phyloP scores from a whole-genome alignment of 2,888 invertebrate species.

The Phengaris alcon region DNA sequence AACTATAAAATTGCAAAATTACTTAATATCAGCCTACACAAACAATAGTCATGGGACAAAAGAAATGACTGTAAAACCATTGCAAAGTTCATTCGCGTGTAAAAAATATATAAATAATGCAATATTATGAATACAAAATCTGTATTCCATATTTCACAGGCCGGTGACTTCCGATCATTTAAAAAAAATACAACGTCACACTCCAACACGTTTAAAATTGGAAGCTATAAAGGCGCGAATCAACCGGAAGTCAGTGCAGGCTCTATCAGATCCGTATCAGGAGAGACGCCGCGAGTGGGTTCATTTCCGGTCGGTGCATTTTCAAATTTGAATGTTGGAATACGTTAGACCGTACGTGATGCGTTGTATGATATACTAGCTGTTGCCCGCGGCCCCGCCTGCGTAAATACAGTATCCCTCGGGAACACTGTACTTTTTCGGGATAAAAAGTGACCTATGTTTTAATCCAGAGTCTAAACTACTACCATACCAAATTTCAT shows the following conservation, averaged over 20 bases:
- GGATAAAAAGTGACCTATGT: too few relatives aligned
- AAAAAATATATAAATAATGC: conserved; percentile 6
- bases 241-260: conserved; percentile 69
- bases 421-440: too few relatives aligned
- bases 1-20: neutral
- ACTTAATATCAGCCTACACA: neutral
- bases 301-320: conserved; percentile 76
- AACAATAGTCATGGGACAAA: neutral
- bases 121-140: conserved; percentile 16
- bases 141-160: conserved; percentile 23
- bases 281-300: conserved; percentile 70
- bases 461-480: too few relatives aligned
- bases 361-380: neutral
- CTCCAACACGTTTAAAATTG: conserved; percentile 61
- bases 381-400: too few relatives aligned
- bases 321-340: conserved; percentile 63
- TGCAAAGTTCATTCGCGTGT: conserved; percentile 6
- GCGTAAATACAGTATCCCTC: too few relatives aligned
- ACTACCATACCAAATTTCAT: too few relatives aligned
- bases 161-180: conserved; percentile 21
- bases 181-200: conserved; percentile 6
- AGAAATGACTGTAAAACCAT: neutral
- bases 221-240: conserved; percentile 73
- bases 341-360: conserved; percentile 30
- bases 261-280: conserved; percentile 76